These are phyloP conservation scores for Alloplasta piceator DNA, from an alignment of 2,888 invertebrate genomes.

Conservation along the genomic window DNA sequence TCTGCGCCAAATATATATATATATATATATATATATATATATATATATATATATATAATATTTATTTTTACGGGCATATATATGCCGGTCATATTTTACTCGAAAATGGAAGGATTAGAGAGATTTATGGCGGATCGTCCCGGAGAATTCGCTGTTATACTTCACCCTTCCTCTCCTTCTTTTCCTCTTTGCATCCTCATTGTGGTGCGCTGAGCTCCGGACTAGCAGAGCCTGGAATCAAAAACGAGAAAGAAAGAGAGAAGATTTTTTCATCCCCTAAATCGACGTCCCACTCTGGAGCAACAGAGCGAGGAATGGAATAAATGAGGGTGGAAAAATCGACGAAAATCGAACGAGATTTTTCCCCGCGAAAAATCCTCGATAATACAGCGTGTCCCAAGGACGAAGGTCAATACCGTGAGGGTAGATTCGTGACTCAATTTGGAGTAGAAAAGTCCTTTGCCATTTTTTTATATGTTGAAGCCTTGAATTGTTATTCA, in stretches of 20 bases:
- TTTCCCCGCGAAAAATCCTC: too few relatives aligned
- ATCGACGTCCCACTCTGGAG: neutral
- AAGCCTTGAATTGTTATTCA: too few relatives aligned
- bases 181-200: slow-evolving; percentile 54
- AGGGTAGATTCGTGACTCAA: too few relatives aligned
- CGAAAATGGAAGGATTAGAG: slow-evolving; percentile 73
- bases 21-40: slow-evolving; percentile 20
- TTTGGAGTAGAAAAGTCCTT: too few relatives aligned
- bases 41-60: slow-evolving; percentile 27
- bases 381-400: too few relatives aligned
- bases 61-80: slow-evolving; percentile 23
- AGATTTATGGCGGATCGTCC: slow-evolving; percentile 72
- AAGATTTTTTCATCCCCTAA: neutral
- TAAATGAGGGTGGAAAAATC: slow-evolving; percentile 25
- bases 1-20: slow-evolving; percentile 23
- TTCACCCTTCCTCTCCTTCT: slow-evolving; percentile 28
- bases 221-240: neutral
- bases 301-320: neutral
- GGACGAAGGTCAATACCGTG: too few relatives aligned
- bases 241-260: neutral
- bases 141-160: slow-evolving; percentile 60
- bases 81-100: slow-evolving; percentile 71
- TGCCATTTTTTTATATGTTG: too few relatives aligned
- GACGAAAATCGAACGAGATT: neutral
- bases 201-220: slow-evolving; percentile 19